phyloP scores from a whole-genome alignment of 2,888 invertebrate genomes.

The Tanaodytes sp. region DNA sequence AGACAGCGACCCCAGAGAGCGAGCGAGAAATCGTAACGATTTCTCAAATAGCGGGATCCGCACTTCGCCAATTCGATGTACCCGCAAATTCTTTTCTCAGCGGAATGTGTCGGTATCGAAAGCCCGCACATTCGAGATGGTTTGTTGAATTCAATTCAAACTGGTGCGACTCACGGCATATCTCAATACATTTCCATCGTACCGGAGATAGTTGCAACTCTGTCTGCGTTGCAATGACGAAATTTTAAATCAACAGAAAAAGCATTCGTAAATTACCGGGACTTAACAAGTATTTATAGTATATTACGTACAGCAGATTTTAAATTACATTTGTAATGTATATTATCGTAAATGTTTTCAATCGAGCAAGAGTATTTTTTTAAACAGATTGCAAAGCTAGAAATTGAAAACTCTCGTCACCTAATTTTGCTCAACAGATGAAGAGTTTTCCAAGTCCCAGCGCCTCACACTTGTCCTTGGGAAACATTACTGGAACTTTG shows the following conservation, averaged over 20 bases:
- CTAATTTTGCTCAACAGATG: constrained; percentile 45
- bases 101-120: constrained; percentile 48
- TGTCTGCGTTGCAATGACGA: too few species aligned
- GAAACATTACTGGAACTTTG: constrained; percentile 36
- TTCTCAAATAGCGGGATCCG: constrained; percentile 48
- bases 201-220: too few species aligned
- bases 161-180: constrained; percentile 33
- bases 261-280: too few species aligned
- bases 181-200: constrained; percentile 38
- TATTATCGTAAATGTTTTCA: too few species aligned
- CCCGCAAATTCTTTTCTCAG: constrained; percentile 46
- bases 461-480: constrained; percentile 34
- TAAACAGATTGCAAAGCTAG: too few species aligned
- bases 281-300: too few species aligned
- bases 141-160: constrained; percentile 48
- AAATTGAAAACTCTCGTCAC: too few species aligned
- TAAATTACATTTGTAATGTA: too few species aligned
- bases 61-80: constrained; percentile 49
- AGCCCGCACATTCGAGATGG: constrained; percentile 38
- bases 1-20: constrained; percentile 59
- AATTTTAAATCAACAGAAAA: too few species aligned
- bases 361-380: too few species aligned
- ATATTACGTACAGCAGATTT: too few species aligned
- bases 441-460: too few species aligned
- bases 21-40: constrained; percentile 50